Conservation (phyloP, 2,113 vertebrate genomes). For the Tauraco erythrolophus region DNA sequence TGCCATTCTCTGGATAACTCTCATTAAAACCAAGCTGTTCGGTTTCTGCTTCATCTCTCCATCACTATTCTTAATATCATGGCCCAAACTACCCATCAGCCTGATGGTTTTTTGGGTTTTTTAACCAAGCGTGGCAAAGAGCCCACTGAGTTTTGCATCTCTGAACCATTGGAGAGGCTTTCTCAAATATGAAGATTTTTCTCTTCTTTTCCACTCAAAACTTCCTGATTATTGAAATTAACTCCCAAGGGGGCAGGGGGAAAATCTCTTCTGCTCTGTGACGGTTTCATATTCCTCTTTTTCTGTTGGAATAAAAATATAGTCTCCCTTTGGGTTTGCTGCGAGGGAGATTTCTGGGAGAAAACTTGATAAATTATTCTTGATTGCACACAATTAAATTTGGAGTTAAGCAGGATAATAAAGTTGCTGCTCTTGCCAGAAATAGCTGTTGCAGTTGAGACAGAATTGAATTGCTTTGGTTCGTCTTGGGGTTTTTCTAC, state of each 20-base stretch:
- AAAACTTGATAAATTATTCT: neutral
- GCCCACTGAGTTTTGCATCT: neutral
- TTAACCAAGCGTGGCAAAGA: neutral
- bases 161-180: rapidly evolving
- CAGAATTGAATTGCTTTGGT: neutral
- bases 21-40: neutral
- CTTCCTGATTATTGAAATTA: neutral
- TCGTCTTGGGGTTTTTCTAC: neutral
- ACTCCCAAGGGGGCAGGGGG: neutral
- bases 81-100: neutral
- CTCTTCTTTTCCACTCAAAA: neutral
- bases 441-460: neutral
- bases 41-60: neutral
- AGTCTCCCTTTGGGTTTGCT: neutral
- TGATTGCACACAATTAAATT: neutral
- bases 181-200: neutral
- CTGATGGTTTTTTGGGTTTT: neutral
- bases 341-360: neutral
- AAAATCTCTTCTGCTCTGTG: neutral
- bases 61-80: neutral
- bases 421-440: neutral
- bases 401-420: constrained; percentile 10
- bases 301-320: neutral
- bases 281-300: neutral
- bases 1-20: neutral